Conservation (phyloP, 2,888 invertebrate genomes). For the Esperia sulphurella region DNA sequence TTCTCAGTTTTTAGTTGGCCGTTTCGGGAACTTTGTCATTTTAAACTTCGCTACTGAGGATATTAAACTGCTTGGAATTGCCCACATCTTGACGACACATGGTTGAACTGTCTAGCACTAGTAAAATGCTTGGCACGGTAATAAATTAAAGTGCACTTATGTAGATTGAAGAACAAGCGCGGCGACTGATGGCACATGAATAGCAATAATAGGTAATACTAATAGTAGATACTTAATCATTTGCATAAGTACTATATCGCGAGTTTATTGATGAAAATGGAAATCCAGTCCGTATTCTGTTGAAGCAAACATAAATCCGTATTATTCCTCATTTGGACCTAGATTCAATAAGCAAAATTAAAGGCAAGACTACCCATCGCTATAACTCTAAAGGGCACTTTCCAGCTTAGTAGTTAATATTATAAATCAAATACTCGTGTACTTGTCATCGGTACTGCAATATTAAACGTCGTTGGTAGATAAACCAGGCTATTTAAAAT, state of each 20-base stretch:
- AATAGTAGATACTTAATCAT: too few species aligned
- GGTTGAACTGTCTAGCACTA: background rate
- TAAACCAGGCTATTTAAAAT: conserved; percentile 52
- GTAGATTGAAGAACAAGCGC: conserved; percentile 46
- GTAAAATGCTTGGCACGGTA: background rate
- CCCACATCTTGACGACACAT: conserved; percentile 14
- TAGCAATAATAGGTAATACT: conserved; percentile 22
- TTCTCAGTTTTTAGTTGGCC: conserved; percentile 62
- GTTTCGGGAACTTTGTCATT: conserved; percentile 65
- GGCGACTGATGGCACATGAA: conserved; percentile 47
- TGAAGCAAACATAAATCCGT: conserved; percentile 48
- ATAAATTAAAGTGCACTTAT: conserved; percentile 21
- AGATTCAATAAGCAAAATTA: conserved; percentile 60
- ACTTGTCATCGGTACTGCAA: conserved; percentile 57
- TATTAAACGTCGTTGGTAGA: conserved; percentile 48
- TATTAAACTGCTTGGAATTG: conserved; percentile 28
- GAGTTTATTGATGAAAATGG: background rate
- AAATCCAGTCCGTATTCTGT: conserved; percentile 37
- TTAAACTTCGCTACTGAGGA: conserved; percentile 53
- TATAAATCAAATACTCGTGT: conserved; percentile 66
- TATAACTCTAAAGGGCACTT: conserved; percentile 49
- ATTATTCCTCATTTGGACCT: conserved; percentile 65
- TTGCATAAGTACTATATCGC: too few species aligned
- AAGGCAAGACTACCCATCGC: conserved; percentile 39
- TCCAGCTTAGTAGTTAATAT: conserved; percentile 44